Conservation (phyloP, 2,797 vertebrate species). For the Nyctibius grandis region DNA sequence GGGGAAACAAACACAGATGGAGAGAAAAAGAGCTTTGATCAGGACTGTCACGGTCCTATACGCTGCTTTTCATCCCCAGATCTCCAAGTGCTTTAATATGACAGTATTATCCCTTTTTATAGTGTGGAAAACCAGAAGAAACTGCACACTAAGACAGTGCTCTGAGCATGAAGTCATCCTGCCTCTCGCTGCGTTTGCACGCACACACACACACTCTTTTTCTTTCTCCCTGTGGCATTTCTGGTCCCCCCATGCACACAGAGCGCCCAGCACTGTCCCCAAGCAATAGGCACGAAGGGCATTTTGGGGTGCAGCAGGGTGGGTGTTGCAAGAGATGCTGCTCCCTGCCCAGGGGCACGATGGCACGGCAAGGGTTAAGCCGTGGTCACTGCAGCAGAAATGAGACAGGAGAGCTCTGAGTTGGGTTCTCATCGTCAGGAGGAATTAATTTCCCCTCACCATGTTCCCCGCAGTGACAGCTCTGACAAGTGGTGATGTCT, state of each 20-base stretch:
- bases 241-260: fast-evolving
- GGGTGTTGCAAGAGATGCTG: background rate
- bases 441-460: background rate
- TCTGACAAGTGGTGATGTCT: background rate
- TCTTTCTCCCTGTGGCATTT: background rate
- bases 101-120: conserved; percentile 14
- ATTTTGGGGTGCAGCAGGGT: fast-evolving
- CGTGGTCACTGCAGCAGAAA: background rate
- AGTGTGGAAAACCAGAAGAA: background rate
- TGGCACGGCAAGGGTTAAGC: background rate
- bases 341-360: fast-evolving
- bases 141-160: background rate
- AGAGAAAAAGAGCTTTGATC: conserved; percentile 43
- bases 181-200: background rate
- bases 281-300: fast-evolving
- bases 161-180: background rate
- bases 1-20: conserved; percentile 54
- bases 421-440: background rate
- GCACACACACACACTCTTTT: background rate
- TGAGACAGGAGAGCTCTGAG: background rate
- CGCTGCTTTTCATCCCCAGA: conserved; percentile 12
- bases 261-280: background rate
- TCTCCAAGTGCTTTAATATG: conserved; percentile 43
- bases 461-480: background rate
- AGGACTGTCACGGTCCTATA: background rate